phyloP scores from a whole-genome alignment of 2,113 vertebrate species.

The Heteronetta atricapilla region DNA sequence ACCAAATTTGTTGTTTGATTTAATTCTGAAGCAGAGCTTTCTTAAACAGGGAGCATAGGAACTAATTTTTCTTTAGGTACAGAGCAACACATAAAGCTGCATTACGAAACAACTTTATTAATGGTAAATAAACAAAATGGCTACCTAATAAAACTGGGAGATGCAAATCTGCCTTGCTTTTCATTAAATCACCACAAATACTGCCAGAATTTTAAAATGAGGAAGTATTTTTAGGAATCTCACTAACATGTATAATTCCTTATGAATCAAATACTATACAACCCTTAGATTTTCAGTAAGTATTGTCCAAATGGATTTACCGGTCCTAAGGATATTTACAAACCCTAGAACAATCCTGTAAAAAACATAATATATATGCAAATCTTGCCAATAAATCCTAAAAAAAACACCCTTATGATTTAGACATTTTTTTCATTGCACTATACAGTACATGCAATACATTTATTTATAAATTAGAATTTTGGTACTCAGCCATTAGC shows the following conservation, averaged over 20 bases:
- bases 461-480: slow-evolving; percentile 13
- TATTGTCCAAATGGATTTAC: slow-evolving; percentile 10
- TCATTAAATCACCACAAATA: neutral
- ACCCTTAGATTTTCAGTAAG: slow-evolving; percentile 12
- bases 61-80: neutral
- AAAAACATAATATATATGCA: neutral
- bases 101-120: neutral
- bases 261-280: neutral
- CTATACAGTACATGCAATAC: neutral
- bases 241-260: neutral
- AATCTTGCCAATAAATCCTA: neutral
- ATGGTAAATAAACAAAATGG: neutral
- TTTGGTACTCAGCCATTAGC: neutral
- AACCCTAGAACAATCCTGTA: slow-evolving; percentile 20
- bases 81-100: neutral
- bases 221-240: neutral
- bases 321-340: slow-evolving; percentile 4
- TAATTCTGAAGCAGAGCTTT: neutral
- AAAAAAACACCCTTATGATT: slow-evolving; percentile 27
- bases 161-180: neutral
- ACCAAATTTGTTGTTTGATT: neutral
- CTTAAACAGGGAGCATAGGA: neutral
- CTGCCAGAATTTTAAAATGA: neutral
- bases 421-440: neutral
- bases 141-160: neutral